Percentiles rank a stretch among this genome's conserved stretches.
Conservation (phyloP, 2,113 vertebrate genomes). For the Pterophyllum scalare region DNA sequence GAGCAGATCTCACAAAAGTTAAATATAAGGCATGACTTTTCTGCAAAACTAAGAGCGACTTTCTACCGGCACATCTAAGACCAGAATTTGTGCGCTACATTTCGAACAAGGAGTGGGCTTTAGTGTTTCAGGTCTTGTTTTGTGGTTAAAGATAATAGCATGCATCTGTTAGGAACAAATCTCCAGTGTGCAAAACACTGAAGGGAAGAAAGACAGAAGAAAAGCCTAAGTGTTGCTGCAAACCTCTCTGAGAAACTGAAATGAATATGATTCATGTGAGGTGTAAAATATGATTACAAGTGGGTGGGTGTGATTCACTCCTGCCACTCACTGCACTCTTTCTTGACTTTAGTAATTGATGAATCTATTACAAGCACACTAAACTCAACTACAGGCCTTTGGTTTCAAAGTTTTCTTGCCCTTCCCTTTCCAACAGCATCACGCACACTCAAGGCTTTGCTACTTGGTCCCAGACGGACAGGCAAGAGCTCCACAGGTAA, state of each 20-base stretch:
- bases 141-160: not conserved
- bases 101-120: not conserved
- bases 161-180: not conserved
- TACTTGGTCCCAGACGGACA: conserved; percentile 47
- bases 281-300: not conserved
- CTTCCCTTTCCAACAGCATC: not conserved
- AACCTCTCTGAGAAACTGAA: not conserved
- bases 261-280: conserved; percentile 14
- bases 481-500: conserved; percentile 62
- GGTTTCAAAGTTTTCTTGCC: conserved; percentile 2
- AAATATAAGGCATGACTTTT: not conserved
- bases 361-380: not conserved
- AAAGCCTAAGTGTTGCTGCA: not conserved
- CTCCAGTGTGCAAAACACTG: not conserved
- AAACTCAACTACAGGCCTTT: not conserved
- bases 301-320: not conserved
- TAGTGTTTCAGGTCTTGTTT: not conserved
- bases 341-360: conserved; percentile 14
- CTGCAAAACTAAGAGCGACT: not conserved
- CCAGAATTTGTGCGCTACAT: not conserved
- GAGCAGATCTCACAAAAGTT: not conserved
- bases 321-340: not conserved
- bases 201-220: not conserved
- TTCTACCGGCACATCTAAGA: not conserved
- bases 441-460: conserved; percentile 23